Conservation (phyloP, 1,140 invertebrate genomes). For the Diplogasteroides magnus region DNA sequence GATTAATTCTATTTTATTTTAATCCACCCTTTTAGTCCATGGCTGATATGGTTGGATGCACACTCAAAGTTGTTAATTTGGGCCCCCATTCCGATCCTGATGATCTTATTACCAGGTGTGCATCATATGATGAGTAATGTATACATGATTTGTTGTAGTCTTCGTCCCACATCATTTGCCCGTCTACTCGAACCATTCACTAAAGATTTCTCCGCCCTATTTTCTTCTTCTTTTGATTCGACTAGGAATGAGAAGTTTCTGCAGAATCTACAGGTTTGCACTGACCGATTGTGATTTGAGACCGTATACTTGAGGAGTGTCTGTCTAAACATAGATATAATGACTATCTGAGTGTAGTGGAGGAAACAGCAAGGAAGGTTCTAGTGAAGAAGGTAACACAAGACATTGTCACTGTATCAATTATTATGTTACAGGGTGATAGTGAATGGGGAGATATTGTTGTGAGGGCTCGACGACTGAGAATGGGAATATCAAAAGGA, state of each 20-base stretch:
- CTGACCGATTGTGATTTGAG: not conserved
- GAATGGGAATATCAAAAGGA: constrained; percentile 62
- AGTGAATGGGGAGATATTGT: constrained; percentile 67
- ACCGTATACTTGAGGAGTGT: constrained; percentile 59
- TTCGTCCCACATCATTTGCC: constrained; percentile 87
- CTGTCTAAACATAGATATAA: constrained; percentile 70
- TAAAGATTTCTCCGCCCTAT: constrained; percentile 78
- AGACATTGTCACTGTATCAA: too few species aligned
- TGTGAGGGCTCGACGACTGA: constrained; percentile 66
- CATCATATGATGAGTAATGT: constrained; percentile 4
- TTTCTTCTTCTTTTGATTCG: constrained; percentile 71
- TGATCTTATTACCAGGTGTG: constrained; percentile 67
- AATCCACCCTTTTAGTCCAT: constrained; percentile 68
- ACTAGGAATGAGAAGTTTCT: constrained; percentile 80
- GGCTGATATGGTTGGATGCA: constrained; percentile 68
- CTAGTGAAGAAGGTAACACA: constrained; percentile 63
- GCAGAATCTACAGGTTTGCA: constrained; percentile 65
- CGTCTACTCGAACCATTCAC: constrained; percentile 74
- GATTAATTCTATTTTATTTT: not conserved
- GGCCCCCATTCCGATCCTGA: constrained; percentile 64
- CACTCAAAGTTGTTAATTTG: constrained; percentile 93
- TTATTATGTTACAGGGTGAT: too few species aligned
- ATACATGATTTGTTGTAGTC: constrained; percentile 59
- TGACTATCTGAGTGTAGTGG: constrained; percentile 71
- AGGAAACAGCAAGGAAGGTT: constrained; percentile 66